Percentiles rank a stretch among this genome's conserved stretches.
Evolutionary conservation across 1,140 invertebrate species (phyloP).

Genomic region (Portunus trituberculatus): DNA sequence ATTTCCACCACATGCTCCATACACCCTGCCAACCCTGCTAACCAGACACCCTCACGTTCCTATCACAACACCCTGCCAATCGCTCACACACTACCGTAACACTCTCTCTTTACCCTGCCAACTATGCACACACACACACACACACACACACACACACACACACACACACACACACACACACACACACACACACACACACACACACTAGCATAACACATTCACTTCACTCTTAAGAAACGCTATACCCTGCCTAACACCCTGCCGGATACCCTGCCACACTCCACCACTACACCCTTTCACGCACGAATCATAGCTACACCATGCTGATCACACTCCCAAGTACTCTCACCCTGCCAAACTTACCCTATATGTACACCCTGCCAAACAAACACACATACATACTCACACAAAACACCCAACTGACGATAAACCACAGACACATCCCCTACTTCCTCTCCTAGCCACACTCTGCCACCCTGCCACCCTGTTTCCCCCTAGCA

Average conservation of each 20-base stretch:
- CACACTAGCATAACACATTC: not conserved
- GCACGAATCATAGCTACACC: not conserved
- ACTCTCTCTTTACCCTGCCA: not conserved
- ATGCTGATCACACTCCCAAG: too few relatives aligned
- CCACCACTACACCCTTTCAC: not conserved
- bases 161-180: too few relatives aligned
- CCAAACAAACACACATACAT: slow-evolving; percentile 34
- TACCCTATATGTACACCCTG: slow-evolving; percentile 5
- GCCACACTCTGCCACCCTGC: not conserved
- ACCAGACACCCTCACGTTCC: not conserved
- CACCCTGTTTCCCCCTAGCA: not conserved
- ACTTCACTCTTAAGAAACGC: too few relatives aligned
- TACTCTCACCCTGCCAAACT: not conserved
- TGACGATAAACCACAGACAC: not conserved
- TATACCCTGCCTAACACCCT: too few relatives aligned
- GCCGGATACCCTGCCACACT: not conserved
- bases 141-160: too few relatives aligned
- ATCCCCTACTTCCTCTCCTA: not conserved
- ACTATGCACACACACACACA: not conserved
- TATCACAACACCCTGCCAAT: not conserved
- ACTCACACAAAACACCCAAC: not conserved
- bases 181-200: too few relatives aligned
- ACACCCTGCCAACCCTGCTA: not conserved
- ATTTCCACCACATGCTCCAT: not conserved
- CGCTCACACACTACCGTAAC: not conserved